A percentile compares a stretch with the other conserved stretches of the same genome.
Evolutionary conservation across 2,888 invertebrate species (phyloP).

Genomic region (Halictus quadricinctus): DNA sequence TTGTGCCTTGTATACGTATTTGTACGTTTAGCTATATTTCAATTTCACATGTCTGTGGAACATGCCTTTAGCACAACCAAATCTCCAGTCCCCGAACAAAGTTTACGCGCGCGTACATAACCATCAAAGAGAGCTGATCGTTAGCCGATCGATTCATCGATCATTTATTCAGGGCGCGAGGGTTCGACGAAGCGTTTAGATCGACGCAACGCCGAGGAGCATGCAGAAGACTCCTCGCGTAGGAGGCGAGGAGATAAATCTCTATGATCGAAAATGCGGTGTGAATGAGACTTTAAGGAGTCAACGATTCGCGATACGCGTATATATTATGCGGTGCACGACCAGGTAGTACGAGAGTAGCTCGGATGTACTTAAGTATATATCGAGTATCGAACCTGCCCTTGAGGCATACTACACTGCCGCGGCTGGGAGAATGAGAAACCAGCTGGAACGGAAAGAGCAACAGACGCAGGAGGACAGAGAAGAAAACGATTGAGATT

Average conservation of each 20-base stretch:
- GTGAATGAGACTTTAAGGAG: constrained; percentile 55
- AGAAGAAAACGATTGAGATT: constrained; percentile 64
- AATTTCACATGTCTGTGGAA: neutral
- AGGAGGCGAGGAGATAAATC: constrained; percentile 26
- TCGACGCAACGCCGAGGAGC: neutral
- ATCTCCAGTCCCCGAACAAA: neutral
- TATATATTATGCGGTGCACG: constrained; percentile 53
- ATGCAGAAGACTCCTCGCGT: neutral
- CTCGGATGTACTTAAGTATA: constrained; percentile 61
- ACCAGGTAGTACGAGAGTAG: constrained; percentile 60
- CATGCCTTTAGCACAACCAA: neutral
- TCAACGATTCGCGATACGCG: constrained; percentile 55
- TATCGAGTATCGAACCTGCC: constrained; percentile 65
- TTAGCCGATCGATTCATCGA: neutral
- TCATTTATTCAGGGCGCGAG: neutral
- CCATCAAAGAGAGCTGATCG: neutral
- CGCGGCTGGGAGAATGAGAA: constrained; percentile 25
- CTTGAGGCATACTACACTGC: constrained; percentile 52
- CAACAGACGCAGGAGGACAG: constrained; percentile 37
- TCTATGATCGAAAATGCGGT: constrained; percentile 40
- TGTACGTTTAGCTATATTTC: neutral
- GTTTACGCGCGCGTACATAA: neutral
- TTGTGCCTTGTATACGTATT: neutral
- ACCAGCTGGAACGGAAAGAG: constrained; percentile 27
- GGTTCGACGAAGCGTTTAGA: neutral